Evolutionary conservation across 2,113 vertebrate species (phyloP).

Genomic region (Anser brachyrhynchus): DNA sequence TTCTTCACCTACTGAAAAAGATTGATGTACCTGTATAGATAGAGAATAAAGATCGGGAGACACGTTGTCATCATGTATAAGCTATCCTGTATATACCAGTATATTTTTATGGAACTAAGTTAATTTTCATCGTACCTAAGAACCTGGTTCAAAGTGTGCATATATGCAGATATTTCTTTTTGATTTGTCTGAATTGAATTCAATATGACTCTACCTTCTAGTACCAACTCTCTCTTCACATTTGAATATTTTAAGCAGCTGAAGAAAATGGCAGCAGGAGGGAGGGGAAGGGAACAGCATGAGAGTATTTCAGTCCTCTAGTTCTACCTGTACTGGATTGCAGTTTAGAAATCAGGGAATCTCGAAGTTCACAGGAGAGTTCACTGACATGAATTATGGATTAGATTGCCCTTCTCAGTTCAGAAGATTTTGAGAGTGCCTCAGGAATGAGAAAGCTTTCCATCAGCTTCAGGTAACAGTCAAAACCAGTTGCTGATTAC

Average conservation of each 20-base stretch:
- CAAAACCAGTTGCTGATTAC: background rate
- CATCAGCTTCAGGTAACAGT: background rate
- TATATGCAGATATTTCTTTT: background rate
- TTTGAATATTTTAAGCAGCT: background rate
- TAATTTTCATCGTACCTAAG: background rate
- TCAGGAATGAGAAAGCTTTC: background rate
- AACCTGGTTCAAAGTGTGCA: background rate
- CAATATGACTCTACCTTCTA: background rate
- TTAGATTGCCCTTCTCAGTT: background rate
- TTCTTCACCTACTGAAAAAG: background rate
- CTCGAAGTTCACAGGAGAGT: background rate
- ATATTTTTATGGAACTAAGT: background rate
- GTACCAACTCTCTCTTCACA: background rate
- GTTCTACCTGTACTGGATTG: background rate
- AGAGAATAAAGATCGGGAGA: background rate
- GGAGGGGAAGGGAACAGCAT: background rate
- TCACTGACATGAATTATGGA: background rate
- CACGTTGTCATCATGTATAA: background rate
- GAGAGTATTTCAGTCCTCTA: background rate
- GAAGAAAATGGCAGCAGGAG: background rate
- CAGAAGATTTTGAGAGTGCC: background rate
- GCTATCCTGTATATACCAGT: background rate
- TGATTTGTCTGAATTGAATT: background rate
- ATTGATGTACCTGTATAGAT: background rate
- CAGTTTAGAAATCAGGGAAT: background rate